Base-by-base conservation (phyloP, 2,888 invertebrate species). In the Ennomos erosarius region DNA sequence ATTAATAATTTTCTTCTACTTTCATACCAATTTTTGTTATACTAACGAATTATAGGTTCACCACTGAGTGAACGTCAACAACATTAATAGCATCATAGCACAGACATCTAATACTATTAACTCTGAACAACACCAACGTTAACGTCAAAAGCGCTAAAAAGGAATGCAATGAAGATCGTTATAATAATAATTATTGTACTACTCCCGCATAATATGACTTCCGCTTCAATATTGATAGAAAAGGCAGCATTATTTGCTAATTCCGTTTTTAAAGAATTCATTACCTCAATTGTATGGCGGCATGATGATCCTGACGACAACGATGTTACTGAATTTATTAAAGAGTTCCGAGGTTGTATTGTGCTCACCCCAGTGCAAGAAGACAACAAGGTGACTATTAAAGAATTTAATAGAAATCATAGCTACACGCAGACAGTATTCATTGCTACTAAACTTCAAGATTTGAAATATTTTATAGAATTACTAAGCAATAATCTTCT, bases 341-440 rank as follows among this genome's bases (percentile, higher is more conserved):
- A 59, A 35, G 56, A 51, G 26, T 85, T 69, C 47, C 26, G 65
- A 3, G 79, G 84, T 0, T 58, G 73, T 11, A 71, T 82, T 1
- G 54, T 76, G 1, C 73, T 73, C 34, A 56, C 67, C 13, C 54
- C 70, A 35, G 46, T 78, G 51, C 57, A 64, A 37, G 60, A 65
- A 42, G 53, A 60, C 35, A 55, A 69, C 47, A 59, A 59, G 42
- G 48, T 59, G 8, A 55, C 34, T 13, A 62, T 72, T 33, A 53
- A 56, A 33, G 35, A 61, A 6, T 56, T 70, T 9, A 67, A 73
- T 36, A 62, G 70, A 55, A 58, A 61, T 2, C 55, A 70, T 38
- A 63, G 65, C 26, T 81, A 69, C 45, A 68, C 62, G 38, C 86
- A 85, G 71, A 78, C 79, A 0, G 65, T 87, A 11, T 69, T 82